Evolutionary conservation across 2,113 vertebrate genomes (phyloP).

Genomic region (Crocuta crocuta): DNA sequence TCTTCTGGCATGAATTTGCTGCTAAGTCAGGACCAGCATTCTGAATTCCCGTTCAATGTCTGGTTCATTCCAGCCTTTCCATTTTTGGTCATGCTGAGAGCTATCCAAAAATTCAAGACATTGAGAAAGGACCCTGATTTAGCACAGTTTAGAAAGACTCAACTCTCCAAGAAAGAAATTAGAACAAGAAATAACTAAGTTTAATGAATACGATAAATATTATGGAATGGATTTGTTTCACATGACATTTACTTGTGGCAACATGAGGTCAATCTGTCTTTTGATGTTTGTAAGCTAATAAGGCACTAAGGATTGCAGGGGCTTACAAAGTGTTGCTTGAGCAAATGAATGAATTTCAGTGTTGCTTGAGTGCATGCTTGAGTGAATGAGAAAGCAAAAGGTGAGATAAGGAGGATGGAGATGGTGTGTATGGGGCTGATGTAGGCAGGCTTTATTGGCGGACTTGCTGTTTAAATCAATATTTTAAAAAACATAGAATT

Average conservation of each 20-base stretch:
- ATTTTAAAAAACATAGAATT: not conserved
- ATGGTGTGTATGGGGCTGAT: not conserved
- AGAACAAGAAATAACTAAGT: not conserved
- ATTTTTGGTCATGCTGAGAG: slow-evolving; percentile 8
- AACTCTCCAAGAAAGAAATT: not conserved
- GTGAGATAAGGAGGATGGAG: not conserved
- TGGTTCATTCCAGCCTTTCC: slow-evolving; percentile 23
- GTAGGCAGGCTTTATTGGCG: not conserved
- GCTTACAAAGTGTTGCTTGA: not conserved
- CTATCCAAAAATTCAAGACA: slow-evolving; percentile 8
- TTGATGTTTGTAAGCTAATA: not conserved
- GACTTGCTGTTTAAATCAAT: not conserved
- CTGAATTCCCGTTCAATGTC: slow-evolving; percentile 39
- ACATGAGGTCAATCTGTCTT: not conserved
- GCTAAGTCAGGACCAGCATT: not conserved
- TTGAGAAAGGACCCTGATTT: slow-evolving; percentile 9
- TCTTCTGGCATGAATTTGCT: not conserved
- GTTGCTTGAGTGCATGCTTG: not conserved
- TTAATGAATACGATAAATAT: not conserved
- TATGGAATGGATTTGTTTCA: not conserved
- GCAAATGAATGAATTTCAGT: not conserved
- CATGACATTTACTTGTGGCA: not conserved
- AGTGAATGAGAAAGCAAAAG: not conserved
- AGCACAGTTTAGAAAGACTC: not conserved
- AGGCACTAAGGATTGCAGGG: not conserved